phyloP scores from a whole-genome alignment of 2,113 vertebrate genomes.

The Nansenia antarctica region DNA sequence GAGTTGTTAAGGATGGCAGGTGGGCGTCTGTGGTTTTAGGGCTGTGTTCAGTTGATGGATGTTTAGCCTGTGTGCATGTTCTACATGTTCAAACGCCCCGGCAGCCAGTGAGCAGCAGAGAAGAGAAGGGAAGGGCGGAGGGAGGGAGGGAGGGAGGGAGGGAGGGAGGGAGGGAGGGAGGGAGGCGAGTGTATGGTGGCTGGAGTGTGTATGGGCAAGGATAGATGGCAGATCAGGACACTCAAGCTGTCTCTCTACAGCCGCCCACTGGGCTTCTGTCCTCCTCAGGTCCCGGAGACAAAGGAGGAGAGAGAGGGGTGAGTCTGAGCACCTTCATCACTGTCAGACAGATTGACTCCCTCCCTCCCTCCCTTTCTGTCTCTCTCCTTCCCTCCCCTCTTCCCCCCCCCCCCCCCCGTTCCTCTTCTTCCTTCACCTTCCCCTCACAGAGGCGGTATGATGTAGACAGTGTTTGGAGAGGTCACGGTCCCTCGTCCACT shows the following conservation, averaged over 20 bases:
- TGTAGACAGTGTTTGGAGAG: not conserved
- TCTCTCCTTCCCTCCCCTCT: not conserved
- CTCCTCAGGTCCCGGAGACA: conserved; percentile 17
- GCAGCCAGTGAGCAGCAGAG: not conserved
- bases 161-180: not conserved
- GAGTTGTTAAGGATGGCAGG: conserved; percentile 18
- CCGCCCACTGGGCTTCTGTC: conserved; percentile 11
- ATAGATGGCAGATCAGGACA: conserved; percentile 7
- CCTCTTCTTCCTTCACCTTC: no score
- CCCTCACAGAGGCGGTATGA: no score
- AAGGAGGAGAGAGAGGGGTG: conserved; percentile 10
- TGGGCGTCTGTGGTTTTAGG: conserved; percentile 12
- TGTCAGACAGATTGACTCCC: conserved; percentile 1
- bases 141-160: not conserved
- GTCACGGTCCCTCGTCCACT: not conserved
- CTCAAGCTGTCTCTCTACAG: conserved; percentile 21
- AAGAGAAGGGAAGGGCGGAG: not conserved
- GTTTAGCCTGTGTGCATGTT: conserved; percentile 67
- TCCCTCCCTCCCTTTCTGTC: not conserved
- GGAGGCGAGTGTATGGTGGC: not conserved
- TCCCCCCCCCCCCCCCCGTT: no score
- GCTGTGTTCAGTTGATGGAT: conserved; percentile 62
- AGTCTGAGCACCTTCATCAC: conserved; percentile 25
- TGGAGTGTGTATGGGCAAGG: not conserved
- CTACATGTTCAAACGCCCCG: conserved; percentile 62